These are phyloP conservation scores for Drosophila rubida DNA, from an alignment of 2,888 invertebrate species.

Conservation along the genomic window DNA sequence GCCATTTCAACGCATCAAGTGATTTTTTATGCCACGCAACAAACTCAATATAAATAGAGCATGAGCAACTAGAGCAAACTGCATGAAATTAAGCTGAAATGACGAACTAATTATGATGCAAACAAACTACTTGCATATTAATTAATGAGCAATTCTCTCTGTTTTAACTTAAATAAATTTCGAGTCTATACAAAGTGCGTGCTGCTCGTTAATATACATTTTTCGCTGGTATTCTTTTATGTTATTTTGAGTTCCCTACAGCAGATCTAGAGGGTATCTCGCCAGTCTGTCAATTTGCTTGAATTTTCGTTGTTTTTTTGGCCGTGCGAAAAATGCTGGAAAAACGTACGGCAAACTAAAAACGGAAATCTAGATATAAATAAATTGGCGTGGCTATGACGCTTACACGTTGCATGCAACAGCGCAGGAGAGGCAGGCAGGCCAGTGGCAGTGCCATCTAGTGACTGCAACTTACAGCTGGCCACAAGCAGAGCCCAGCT, in stretches of 20 bases:
- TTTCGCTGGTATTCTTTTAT: too few species aligned
- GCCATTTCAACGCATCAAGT: slow-evolving; percentile 74
- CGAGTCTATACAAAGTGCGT: too few species aligned
- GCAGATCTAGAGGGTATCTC: slow-evolving; percentile 10
- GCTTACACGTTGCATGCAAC: slow-evolving; percentile 58
- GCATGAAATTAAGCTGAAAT: background rate
- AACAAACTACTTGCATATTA: background rate
- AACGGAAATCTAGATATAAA: slow-evolving; percentile 77
- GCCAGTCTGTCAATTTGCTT: background rate
- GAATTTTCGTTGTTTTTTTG: slow-evolving; percentile 11
- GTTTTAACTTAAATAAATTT: background rate
- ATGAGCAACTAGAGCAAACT: background rate
- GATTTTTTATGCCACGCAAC: slow-evolving; percentile 49
- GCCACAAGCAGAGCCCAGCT: slow-evolving; percentile 55
- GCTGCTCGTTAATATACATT: too few species aligned
- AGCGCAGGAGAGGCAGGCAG: slow-evolving; percentile 17
- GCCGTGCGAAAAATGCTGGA: slow-evolving; percentile 49
- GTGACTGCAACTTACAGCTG: slow-evolving; percentile 33
- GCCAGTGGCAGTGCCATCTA: slow-evolving; percentile 37
- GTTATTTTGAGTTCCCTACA: background rate
- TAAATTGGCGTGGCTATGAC: slow-evolving; percentile 80
- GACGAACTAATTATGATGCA: background rate
- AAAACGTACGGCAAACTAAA: slow-evolving; percentile 75
- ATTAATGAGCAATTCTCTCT: too few species aligned
- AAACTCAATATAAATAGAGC: slow-evolving; percentile 1